A percentile compares a stretch with the other conserved stretches of the same genome.
phyloP scores from a whole-genome alignment of 2,888 invertebrate species.

The Caenorhabditis drosophilae region DNA sequence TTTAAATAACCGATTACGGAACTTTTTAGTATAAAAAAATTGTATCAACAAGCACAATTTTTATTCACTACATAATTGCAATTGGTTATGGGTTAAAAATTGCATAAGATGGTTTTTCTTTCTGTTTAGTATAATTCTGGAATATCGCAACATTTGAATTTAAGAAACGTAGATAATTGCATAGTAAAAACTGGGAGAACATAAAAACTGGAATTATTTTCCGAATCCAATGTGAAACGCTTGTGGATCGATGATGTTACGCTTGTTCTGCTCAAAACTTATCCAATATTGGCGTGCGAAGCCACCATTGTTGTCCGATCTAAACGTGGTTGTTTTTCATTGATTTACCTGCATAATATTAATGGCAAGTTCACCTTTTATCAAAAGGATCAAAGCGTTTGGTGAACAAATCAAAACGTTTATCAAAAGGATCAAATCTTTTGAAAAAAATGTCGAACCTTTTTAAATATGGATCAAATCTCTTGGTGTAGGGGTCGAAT shows the following conservation, averaged over 20 bases:
- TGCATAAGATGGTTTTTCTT: too few relatives aligned
- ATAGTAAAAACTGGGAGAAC: too few relatives aligned
- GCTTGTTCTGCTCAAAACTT: slow-evolving; percentile 17
- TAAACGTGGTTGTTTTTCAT: background rate
- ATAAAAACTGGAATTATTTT: too few relatives aligned
- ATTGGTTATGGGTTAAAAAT: too few relatives aligned
- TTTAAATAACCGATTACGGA: too few relatives aligned
- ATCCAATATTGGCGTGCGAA: slow-evolving; percentile 6
- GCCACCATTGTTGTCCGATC: background rate
- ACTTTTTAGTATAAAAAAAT: too few relatives aligned
- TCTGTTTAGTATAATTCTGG: too few relatives aligned
- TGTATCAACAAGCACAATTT: too few relatives aligned
- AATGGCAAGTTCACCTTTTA: background rate
- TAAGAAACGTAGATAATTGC: too few relatives aligned
- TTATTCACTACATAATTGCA: too few relatives aligned
- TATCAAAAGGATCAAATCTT: slow-evolving; percentile 27
- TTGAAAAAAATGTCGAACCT: background rate
- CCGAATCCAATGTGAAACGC: slow-evolving; percentile 35
- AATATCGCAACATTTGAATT: too few relatives aligned
- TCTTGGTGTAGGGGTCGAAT: slow-evolving; percentile 2
- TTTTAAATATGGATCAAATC: slow-evolving; percentile 1
- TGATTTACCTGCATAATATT: slow-evolving; percentile 1
- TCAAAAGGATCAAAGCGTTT: slow-evolving; percentile 13
- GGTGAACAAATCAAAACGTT: slow-evolving; percentile 21
- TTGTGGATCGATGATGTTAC: slow-evolving; percentile 30